A percentile compares a stretch with the other conserved stretches of the same genome.
Evolutionary conservation across 2,113 vertebrate species (phyloP).

Genomic region (Aptenodytes forsteri): DNA sequence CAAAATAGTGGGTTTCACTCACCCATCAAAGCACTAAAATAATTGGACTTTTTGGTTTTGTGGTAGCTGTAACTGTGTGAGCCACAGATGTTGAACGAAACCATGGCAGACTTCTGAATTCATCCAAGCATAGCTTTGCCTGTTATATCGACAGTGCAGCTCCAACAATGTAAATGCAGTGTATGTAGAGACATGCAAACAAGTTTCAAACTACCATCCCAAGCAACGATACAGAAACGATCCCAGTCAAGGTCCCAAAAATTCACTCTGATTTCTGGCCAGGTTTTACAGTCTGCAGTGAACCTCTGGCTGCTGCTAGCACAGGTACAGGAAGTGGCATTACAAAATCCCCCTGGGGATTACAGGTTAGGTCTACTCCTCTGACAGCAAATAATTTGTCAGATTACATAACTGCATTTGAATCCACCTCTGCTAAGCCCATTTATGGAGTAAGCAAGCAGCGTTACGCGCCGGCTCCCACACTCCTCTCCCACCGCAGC

Average conservation of each 20-base stretch:
- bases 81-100: neutral
- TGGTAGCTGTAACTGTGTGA: neutral
- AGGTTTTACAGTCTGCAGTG: neutral
- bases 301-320: neutral
- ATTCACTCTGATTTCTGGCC: neutral
- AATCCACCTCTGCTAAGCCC: neutral
- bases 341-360: neutral
- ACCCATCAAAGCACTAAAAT: neutral
- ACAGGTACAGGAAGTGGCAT: neutral
- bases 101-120: fast-evolving
- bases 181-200: neutral
- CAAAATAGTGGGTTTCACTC: neutral
- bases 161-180: fast-evolving
- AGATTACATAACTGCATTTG: neutral
- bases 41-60: neutral
- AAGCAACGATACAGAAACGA: fast-evolving
- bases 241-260: neutral
- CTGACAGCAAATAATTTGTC: neutral
- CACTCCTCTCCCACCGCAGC: neutral
- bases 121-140: neutral
- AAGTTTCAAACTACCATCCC: neutral
- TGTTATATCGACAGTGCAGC: neutral
- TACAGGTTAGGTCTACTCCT: neutral
- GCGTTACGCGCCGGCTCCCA: neutral
- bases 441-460: neutral